Conservation (phyloP, 2,113 vertebrate species). For the Pteruthius melanotis region DNA sequence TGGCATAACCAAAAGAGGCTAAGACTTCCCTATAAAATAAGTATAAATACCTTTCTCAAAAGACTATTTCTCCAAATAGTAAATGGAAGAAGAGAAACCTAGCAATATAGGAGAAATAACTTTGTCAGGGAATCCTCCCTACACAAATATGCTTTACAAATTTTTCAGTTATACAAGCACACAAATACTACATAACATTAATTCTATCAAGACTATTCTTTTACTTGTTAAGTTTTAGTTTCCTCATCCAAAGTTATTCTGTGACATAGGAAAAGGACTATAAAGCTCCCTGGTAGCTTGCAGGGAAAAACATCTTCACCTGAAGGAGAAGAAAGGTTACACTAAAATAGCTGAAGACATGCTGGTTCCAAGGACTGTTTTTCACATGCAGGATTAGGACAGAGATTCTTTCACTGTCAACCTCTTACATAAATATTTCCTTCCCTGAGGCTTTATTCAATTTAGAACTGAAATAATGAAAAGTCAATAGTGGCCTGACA, state of each 20-base stretch:
- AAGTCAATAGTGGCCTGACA: not conserved
- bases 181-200: not conserved
- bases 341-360: not conserved
- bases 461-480: not conserved
- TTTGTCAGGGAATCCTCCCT: not conserved
- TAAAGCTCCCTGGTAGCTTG: not conserved
- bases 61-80: not conserved
- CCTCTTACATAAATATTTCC: constrained; percentile 33
- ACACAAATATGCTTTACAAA: not conserved
- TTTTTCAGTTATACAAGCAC: not conserved
- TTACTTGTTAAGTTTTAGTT: not conserved
- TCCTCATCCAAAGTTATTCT: not conserved
- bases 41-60: not conserved
- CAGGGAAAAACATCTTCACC: not conserved
- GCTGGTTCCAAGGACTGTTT: not conserved
- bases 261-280: not conserved
- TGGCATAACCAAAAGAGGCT: not conserved
- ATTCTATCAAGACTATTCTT: not conserved
- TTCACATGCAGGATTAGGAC: not conserved
- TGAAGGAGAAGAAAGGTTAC: not conserved
- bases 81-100: not conserved
- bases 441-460: constrained; percentile 20
- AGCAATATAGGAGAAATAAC: not conserved
- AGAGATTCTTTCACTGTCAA: not conserved
- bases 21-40: not conserved